These are phyloP conservation scores for Gastrophryne carolinensis DNA, from an alignment of 2,797 vertebrate genomes.

Conservation along the genomic window DNA sequence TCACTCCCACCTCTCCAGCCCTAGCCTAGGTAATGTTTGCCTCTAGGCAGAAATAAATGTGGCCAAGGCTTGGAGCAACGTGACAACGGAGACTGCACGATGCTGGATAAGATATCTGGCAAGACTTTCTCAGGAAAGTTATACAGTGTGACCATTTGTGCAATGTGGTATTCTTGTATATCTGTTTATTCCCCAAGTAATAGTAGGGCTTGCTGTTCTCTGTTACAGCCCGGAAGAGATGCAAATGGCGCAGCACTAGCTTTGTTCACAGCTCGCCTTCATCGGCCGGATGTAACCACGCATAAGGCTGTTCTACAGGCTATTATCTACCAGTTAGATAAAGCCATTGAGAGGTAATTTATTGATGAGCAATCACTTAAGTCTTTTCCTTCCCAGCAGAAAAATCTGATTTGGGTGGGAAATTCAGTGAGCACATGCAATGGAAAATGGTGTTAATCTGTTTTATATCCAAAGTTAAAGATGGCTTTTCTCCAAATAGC, in stretches of 20 bases:
- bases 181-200: not conserved
- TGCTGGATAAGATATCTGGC: too few relatives aligned
- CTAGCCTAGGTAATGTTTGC: too few relatives aligned
- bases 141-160: too few relatives aligned
- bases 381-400: constrained; percentile 23
- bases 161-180: not conserved
- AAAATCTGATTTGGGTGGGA: not conserved
- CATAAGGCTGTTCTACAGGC: constrained; percentile 83
- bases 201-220: constrained; percentile 23
- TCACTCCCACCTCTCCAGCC: too few relatives aligned
- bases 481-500: not conserved
- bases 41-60: too few relatives aligned
- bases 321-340: constrained; percentile 85
- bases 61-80: too few relatives aligned
- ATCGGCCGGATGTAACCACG: constrained; percentile 75
- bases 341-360: constrained; percentile 80
- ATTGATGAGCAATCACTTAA: constrained; percentile 25
- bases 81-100: too few relatives aligned
- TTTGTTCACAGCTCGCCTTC: constrained; percentile 79
- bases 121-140: too few relatives aligned
- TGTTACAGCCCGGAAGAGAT: constrained; percentile 76
- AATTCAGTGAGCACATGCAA: not conserved
- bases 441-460: not conserved
- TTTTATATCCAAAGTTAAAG: not conserved
- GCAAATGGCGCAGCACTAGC: constrained; percentile 80